These are phyloP conservation scores for Coendou prehensilis DNA, from an alignment of 2,797 vertebrate species.

Conservation along the genomic window DNA sequence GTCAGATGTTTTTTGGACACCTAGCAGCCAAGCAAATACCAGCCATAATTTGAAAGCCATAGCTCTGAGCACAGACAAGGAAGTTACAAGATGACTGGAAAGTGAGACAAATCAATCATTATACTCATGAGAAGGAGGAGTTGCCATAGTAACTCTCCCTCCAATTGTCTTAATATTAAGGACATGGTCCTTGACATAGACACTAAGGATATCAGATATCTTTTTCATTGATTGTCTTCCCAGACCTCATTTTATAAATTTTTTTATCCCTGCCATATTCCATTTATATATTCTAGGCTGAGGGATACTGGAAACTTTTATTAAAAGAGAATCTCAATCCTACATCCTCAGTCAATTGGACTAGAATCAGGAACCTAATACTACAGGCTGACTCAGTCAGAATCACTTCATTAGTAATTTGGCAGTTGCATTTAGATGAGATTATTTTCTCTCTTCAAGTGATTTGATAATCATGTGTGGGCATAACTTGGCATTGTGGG, in stretches of 20 bases:
- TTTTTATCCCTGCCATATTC: neutral
- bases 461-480: neutral
- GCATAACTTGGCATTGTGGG: neutral
- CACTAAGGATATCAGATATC: neutral
- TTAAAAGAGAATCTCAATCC: neutral
- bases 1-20: neutral
- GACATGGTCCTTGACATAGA: neutral
- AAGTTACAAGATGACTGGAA: neutral
- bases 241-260: conserved; percentile 2
- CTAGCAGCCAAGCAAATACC: neutral
- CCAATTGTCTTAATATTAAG: conserved; percentile 45
- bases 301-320: neutral
- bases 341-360: neutral
- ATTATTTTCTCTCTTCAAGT: conserved; percentile 34
- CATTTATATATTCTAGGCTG: neutral
- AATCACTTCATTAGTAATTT: neutral
- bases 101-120: conserved; percentile 25
- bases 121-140: neutral
- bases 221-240: conserved; percentile 7
- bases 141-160: conserved; percentile 21
- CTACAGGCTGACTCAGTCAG: neutral
- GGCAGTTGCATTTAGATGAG: neutral
- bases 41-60: neutral
- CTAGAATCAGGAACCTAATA: neutral
- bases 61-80: conserved; percentile 17